Percentiles rank a stretch among this genome's conserved stretches.
phyloP scores from a whole-genome alignment of 2,113 vertebrate species.

The Egretta garzetta region DNA sequence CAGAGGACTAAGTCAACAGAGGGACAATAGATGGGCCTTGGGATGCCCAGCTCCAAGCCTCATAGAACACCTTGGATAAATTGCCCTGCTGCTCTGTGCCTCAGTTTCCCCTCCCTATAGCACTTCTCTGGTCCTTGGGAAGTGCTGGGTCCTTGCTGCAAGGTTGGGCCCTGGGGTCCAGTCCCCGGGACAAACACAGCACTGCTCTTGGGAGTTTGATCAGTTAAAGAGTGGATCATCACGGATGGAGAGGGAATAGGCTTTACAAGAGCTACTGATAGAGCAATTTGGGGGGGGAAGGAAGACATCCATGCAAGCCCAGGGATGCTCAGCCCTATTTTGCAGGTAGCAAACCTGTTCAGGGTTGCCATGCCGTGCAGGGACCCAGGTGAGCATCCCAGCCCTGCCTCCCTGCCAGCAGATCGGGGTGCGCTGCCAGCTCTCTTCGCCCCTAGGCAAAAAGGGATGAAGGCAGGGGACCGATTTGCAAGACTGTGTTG shows the following conservation, averaged over 20 bases:
- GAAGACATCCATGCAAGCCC: neutral
- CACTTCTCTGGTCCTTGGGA: neutral
- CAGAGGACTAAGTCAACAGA: neutral
- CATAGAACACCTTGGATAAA: neutral
- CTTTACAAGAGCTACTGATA: neutral
- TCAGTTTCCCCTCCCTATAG: neutral
- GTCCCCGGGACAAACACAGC: rapidly evolving
- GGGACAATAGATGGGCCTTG: neutral
- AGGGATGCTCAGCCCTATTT: neutral
- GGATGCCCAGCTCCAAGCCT: neutral
- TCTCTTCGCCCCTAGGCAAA: neutral
- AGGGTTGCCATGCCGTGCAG: rapidly evolving
- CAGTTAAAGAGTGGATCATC: rapidly evolving
- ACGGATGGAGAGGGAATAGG: neutral
- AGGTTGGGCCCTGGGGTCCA: neutral
- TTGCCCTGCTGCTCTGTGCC: neutral
- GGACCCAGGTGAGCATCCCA: rapidly evolving
- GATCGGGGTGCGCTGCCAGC: neutral
- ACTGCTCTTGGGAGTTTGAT: rapidly evolving
- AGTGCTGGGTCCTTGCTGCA: neutral
- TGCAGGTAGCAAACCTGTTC: too few species aligned
- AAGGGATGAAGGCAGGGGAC: neutral
- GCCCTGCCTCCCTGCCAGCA: neutral
- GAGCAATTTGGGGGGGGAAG: rapidly evolving
- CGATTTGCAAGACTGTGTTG: neutral